Evolutionary conservation across 1,140 invertebrate genomes (phyloP), one percentile per base, ranked within the genome.

Genomic region (Dysdera silvatica): DNA sequence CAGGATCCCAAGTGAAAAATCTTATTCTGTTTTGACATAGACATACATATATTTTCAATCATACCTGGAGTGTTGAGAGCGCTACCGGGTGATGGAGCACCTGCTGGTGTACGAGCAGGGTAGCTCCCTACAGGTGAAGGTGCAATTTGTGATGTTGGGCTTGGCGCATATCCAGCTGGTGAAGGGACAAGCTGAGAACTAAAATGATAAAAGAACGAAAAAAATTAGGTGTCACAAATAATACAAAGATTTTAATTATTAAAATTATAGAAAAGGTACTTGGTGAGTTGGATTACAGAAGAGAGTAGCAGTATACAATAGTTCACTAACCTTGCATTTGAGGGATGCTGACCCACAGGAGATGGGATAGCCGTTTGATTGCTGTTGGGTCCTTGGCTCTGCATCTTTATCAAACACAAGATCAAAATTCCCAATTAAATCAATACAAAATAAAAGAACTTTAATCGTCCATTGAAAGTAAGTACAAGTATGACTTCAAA

Each of bases 131-230:
- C 61, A 14, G 69, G 69, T 14, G 69, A 70, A 7, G 70, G 60
- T 12, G 66, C 41, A 51, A 68, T 65, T 60, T 70, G 62, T n/a
- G 67, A 41, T 41, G 63, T 68, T 20, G 67, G 69, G 32, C 68
- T 70, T 24, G 67, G 68, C 6, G 65, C 54, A 53, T 71, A 71
- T 23, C 52, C 70, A 26, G 85, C 85, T 8, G 85, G 85, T 12
- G 85, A 87, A 29, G 83, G 78, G 16, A 84, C 83, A 82, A 86
- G 85, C 69, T 84, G 82, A 69, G 62, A 45, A n/a, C 54, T 66
- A 35, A 56, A 29, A 52, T 33, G 20, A 52, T 23, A 31, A 56
- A n/a, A 26, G 20, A 56, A 47, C 33, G 12, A 53, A 16, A 4
- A 18, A 1, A 29, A 51, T 29, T 7, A 20, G n/a, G n/a, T 18